These are phyloP conservation scores for Erythrocercus mccallii DNA, from an alignment of 2,113 vertebrate genomes.

Conservation along the genomic window DNA sequence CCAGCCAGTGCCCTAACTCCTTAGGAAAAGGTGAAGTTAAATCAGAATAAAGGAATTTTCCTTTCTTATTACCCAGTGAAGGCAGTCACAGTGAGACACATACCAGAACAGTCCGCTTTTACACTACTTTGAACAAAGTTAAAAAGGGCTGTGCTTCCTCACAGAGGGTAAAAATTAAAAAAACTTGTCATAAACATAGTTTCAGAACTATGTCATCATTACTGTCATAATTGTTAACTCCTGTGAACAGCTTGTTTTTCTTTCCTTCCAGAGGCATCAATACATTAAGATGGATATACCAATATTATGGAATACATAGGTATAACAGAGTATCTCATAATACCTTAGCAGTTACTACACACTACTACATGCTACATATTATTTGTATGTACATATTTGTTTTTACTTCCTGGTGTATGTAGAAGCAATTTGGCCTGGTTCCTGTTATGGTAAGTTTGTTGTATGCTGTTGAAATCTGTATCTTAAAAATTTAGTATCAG, in stretches of 20 bases:
- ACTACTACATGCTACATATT: no score
- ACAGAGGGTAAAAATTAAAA: not conserved
- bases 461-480: not conserved
- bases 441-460: not conserved
- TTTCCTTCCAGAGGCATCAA: not conserved
- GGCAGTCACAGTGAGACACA: not conserved
- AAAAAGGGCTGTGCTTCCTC: not conserved
- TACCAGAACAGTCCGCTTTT: not conserved
- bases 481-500: not conserved
- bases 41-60: not conserved
- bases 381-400: not conserved
- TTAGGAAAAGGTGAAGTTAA: not conserved
- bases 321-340: not conserved
- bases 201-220: constrained; percentile 13
- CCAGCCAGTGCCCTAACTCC: not conserved
- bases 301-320: not conserved
- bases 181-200: not conserved
- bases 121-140: not conserved
- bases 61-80: not conserved
- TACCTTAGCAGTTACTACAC: not conserved
- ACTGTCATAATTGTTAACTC: not conserved
- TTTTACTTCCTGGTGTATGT: not conserved
- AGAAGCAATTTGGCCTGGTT: not conserved
- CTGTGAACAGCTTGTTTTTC: not conserved
- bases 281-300: not conserved